Base-by-base conservation (phyloP, 2,888 invertebrate species). In the Anoplius nigerrimus region DNA sequence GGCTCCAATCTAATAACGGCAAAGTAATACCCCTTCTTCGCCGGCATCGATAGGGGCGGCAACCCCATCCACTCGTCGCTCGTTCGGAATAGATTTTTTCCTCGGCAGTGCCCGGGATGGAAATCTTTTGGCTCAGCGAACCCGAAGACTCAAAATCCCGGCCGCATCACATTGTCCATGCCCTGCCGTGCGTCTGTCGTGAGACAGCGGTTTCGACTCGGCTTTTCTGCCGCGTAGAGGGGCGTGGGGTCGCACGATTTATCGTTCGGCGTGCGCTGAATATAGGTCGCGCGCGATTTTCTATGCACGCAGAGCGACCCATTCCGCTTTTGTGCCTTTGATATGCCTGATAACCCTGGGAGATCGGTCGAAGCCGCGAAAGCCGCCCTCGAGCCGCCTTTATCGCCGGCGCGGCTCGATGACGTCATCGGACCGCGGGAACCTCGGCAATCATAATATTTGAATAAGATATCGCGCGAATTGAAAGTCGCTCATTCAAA, bases 201-300 rank as follows among this genome's bases (percentile, higher is more conserved):
- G 34, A 34, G 34, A 34, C 34, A 13, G 8, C 34, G 11, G 34
- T 34, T 34, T 34, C 8, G 34, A 34, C 34, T 3, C 11, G 11
- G 11, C 34, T n/a, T 34, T 34, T 34, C 6, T 34, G 34, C 34
- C 34, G 34, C 34, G 11, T 27, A 51, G 21, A 42, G 34, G 11
- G 34, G 11, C 34, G 8, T n/a, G 13, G 11, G 52, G 34, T 51
- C 18, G 58, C 43, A 24, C 45, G 64, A 62, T 48, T 69, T 60
- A 73, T 69, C 51, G 53, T 61, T 62, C 69, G 20, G 24, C 53
- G 53, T 62, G 57, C 53, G 43, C 21, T 11, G 54, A 65, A 75
- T 75, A 43, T 64, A 62, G 62, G 63, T 71, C 65, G 57, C 46
- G 34, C 34, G 34, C 54, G 57, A 57, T 57, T 62, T 54, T n/a